Evolutionary conservation across 2,888 invertebrate species (phyloP).

Genomic region (Fissipunctia ypsillon): DNA sequence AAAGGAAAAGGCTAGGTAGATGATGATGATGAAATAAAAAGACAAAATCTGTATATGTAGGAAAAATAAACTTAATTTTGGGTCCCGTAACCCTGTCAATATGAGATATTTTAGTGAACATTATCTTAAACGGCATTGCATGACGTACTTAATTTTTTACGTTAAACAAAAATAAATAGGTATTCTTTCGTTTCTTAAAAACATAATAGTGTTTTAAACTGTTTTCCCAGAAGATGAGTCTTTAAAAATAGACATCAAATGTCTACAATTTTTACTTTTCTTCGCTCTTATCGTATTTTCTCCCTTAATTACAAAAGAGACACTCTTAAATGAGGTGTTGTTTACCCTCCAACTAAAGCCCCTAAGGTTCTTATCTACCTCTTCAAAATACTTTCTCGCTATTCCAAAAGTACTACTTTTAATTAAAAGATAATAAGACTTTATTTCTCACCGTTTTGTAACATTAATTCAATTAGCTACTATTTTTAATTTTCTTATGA

Average conservation of each 20-base stretch:
- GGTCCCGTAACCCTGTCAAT: background rate
- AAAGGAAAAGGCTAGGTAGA: no score
- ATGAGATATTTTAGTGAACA: background rate
- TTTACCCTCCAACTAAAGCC: slow-evolving; percentile 48
- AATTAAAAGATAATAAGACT: slow-evolving; percentile 46
- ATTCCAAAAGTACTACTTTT: slow-evolving; percentile 40
- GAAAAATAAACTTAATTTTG: background rate
- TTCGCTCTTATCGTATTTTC: slow-evolving; percentile 41
- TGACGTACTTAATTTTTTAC: background rate
- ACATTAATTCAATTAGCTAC: background rate
- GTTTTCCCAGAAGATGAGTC: background rate
- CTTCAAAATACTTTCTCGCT: slow-evolving; percentile 45
- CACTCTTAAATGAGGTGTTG: slow-evolving; percentile 57
- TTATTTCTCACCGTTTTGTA: slow-evolving; percentile 5
- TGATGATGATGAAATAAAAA: background rate
- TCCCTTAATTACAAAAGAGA: slow-evolving; percentile 40
- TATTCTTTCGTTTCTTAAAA: background rate
- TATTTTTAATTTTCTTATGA: background rate
- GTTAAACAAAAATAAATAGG: no score
- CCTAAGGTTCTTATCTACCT: slow-evolving; percentile 43
- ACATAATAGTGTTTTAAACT: background rate
- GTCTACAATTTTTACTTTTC: slow-evolving; percentile 20
- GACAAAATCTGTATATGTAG: background rate
- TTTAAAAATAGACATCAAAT: background rate
- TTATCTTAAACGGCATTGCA: background rate